These are phyloP conservation scores for Panagrolaimus sp. DNA, from an alignment of 1,140 invertebrate species.

Conservation along the genomic window DNA sequence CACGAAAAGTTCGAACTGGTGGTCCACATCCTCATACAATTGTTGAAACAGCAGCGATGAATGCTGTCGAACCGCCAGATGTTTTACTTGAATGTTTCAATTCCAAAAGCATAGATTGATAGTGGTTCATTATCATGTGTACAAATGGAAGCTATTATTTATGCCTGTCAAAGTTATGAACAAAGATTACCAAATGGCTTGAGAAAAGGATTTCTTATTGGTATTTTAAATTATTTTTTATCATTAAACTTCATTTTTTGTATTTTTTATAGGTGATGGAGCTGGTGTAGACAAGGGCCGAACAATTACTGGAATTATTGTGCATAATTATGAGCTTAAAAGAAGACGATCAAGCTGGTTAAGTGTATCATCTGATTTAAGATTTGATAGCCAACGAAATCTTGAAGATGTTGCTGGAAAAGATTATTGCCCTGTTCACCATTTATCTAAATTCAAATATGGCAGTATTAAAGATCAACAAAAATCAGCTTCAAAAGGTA, in stretches of 20 bases:
- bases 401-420: conserved; percentile 84
- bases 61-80: conserved; percentile 88
- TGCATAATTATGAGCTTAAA: conserved; percentile 89
- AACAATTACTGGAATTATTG: conserved; percentile 95
- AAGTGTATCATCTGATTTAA: conserved; percentile 95
- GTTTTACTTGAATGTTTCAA: conserved; percentile 79
- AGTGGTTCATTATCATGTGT: conserved; percentile 82
- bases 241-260: neutral
- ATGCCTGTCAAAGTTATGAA: conserved; percentile 91
- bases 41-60: conserved; percentile 93
- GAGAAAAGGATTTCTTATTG: conserved; percentile 89
- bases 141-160: conserved; percentile 89
- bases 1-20: conserved; percentile 87
- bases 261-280: conserved; percentile 80
- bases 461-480: conserved; percentile 78
- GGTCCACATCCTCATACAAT: conserved; percentile 94
- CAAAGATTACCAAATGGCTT: conserved; percentile 81
- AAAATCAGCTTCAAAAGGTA: conserved; percentile 69
- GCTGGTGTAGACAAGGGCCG: conserved; percentile 98
- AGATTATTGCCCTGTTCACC: conserved; percentile 77
- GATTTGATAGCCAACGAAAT: conserved; percentile 95
- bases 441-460: conserved; percentile 90
- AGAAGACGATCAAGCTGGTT: conserved; percentile 86
- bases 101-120: conserved; percentile 79
- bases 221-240: conserved; percentile 60